A percentile compares a stretch with the other conserved stretches of the same genome.
These are phyloP conservation scores for Temnothorax longispinosus DNA, from an alignment of 1,140 invertebrate species.

Conservation along the genomic window DNA sequence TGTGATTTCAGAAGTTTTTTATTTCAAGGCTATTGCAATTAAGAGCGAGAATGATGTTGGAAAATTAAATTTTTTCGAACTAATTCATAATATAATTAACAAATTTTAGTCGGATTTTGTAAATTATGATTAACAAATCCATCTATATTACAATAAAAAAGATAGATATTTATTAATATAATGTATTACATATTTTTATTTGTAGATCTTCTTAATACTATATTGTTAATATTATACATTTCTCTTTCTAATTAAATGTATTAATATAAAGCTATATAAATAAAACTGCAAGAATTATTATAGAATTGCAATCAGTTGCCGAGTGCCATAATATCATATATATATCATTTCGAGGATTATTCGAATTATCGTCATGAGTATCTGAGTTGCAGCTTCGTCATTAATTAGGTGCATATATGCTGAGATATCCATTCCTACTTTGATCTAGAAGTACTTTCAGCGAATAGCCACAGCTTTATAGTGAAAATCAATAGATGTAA, in stretches of 20 bases:
- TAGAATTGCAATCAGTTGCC: neutral
- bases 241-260: neutral
- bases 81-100: neutral
- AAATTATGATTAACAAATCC: neutral
- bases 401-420: neutral
- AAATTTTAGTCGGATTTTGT: neutral
- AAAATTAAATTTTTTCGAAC: neutral
- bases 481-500: constrained; percentile 28
- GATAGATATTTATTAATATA: neutral
- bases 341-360: neutral
- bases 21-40: neutral
- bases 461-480: neutral
- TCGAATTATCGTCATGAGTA: neutral
- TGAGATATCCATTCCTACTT: neutral
- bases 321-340: neutral
- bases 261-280: neutral
- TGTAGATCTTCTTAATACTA: neutral
- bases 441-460: neutral
- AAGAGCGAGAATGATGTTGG: neutral
- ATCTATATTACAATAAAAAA: neutral
- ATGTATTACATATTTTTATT: neutral
- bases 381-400: neutral
- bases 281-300: neutral
- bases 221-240: neutral
- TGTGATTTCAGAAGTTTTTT: neutral